Base-by-base conservation (phyloP, 2,113 vertebrate species). In the Hydrochoerus hydrochaeris region DNA sequence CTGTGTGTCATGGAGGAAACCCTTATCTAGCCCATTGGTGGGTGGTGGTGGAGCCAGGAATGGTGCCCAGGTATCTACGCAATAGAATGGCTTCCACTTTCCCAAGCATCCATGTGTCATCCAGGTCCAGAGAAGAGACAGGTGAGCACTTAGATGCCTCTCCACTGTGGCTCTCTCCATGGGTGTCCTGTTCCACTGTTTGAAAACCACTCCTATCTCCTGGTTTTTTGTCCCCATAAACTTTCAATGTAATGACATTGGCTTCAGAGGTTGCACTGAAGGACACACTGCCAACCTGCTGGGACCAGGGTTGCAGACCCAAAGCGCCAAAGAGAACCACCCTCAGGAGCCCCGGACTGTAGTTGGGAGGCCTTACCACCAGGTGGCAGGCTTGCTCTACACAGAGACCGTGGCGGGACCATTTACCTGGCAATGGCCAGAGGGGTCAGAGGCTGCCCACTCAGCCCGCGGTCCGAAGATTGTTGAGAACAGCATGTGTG, bases 361-460 rank as follows among this genome's bases (percentile, higher is more conserved):
- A 97, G 97, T 97, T 97, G 94, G 38, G 77, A 41, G 54, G n/a
- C 85, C 54, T 95, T 1, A 94, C 97, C 98, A 97, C 95, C 96
- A 98, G 97, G 97, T 98, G 97, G 98, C 97, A 97, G 97, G 90
- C 96, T 97, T 97, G 97, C 96, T 97, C 96, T 97, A 98, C 87
- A 95, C 49, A 95, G 91, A 80, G 41, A 85, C 24, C 81, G 77
- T 90, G 93, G 90, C 83, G 14, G 54, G 97, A 96, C 89, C 91
- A 97, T 92, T 95, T 97, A 92, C 96, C 98, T 96, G 97, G 97
- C 97, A 87, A 62, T 82, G 91, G 46, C 91, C 52, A 57, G 90
- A 92, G 88, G 87, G 54, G 90, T 90, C 1, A 1, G 81, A 90
- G 57, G 85, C 44, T 32, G 96, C 92, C 96, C 63, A 19, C 38